phyloP scores from a whole-genome alignment of 2,797 vertebrate genomes.

The Hippopotamyrus pictus region DNA sequence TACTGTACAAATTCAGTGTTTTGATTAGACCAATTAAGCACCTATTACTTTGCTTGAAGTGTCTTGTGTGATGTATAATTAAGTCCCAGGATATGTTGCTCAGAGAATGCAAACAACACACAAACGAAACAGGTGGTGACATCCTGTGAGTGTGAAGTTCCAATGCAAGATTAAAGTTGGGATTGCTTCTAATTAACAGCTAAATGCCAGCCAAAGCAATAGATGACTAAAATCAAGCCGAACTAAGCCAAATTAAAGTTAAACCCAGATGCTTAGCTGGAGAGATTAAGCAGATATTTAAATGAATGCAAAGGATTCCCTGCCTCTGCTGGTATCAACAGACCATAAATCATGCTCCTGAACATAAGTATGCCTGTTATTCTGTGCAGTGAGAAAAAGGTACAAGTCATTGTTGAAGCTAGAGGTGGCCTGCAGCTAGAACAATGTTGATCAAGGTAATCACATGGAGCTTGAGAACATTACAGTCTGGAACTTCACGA shows the following conservation, averaged over 20 bases:
- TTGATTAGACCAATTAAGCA: constrained; percentile 9
- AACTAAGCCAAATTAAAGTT: background rate
- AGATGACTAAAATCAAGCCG: background rate
- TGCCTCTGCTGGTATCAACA: background rate
- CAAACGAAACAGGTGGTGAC: constrained; percentile 3
- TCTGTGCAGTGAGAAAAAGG: background rate
- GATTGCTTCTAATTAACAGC: constrained; percentile 4
- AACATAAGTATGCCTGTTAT: background rate
- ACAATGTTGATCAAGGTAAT: background rate
- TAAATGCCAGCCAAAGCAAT: background rate
- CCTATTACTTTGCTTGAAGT: constrained; percentile 11
- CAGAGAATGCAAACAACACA: background rate
- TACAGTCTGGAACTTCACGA: background rate
- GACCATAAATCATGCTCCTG: background rate
- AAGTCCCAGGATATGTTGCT: constrained; percentile 8
- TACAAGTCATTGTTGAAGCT: background rate
- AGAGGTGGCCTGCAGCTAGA: background rate
- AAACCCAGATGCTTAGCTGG: background rate
- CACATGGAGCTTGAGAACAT: background rate
- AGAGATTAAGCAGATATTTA: background rate
- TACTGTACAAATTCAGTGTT: background rate
- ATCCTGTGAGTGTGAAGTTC: background rate
- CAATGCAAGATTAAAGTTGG: background rate
- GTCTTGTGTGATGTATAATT: constrained; percentile 14
- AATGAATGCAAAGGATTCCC: background rate